phyloP scores from a whole-genome alignment of 2,888 invertebrate species.

The Rhagophthalmus giganteus region DNA sequence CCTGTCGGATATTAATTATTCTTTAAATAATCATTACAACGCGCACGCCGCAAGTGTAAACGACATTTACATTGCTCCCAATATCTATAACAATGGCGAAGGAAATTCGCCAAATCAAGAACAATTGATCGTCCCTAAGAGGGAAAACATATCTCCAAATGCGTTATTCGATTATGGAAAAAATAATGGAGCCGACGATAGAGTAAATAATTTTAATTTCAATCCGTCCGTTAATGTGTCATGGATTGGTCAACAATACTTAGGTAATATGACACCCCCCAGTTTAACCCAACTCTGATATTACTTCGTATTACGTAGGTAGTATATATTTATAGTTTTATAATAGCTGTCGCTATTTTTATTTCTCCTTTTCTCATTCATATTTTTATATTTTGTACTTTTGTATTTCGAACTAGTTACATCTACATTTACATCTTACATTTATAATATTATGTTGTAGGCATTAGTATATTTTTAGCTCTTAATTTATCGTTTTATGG shows the following conservation, averaged over 20 bases:
- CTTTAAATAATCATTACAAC: constrained; percentile 3
- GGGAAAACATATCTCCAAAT: constrained; percentile 15
- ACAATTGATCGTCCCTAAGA: constrained; percentile 9
- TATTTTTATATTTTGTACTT: not conserved
- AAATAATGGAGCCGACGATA: not conserved
- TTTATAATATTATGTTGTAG: too few species aligned
- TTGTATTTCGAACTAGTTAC: not conserved
- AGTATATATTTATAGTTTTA: not conserved
- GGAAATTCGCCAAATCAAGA: constrained; percentile 2
- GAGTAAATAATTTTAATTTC: constrained; percentile 24
- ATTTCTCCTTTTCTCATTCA: not conserved
- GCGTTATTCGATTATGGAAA: constrained; percentile 3
- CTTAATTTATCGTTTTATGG: too few species aligned
- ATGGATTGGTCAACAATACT: constrained; percentile 33
- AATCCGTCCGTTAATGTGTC: constrained; percentile 35
- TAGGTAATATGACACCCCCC: constrained; percentile 12
- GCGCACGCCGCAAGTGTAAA: constrained; percentile 3
- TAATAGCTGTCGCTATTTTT: not conserved
- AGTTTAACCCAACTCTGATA: constrained; percentile 26
- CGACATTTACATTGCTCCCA: constrained; percentile 4
- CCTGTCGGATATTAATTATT: constrained; percentile 5
- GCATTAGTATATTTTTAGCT: too few species aligned
- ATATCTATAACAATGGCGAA: constrained; percentile 1
- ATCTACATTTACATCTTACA: too few species aligned
- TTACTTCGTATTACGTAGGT: not conserved